Evolutionary conservation across 2,113 vertebrate genomes (phyloP).

Genomic region (Campylomormyrus numenius): DNA sequence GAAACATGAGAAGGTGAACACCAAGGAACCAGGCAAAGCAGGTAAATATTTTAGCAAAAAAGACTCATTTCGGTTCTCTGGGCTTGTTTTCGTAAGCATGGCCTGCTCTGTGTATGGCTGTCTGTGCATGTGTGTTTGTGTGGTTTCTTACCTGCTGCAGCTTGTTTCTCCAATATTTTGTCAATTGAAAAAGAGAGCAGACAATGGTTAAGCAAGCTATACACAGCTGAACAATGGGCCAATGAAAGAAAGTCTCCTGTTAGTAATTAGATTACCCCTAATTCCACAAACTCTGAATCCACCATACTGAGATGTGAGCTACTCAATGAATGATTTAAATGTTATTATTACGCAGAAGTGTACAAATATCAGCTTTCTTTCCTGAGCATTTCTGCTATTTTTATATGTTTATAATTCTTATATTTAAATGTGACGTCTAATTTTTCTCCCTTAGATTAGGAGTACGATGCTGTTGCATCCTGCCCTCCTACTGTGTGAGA

Average conservation of each 20-base stretch:
- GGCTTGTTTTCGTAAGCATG: not conserved
- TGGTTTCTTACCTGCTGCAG: constrained; percentile 37
- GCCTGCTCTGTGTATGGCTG: constrained; percentile 14
- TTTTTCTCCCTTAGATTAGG: not conserved
- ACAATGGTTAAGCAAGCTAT: not conserved
- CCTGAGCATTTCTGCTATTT: not conserved
- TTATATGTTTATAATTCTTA: not conserved
- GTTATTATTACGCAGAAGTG: not conserved
- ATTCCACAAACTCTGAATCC: not conserved
- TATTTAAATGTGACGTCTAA: not conserved
- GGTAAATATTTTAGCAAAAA: constrained; percentile 68
- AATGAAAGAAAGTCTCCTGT: constrained; percentile 17
- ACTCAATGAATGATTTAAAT: not conserved
- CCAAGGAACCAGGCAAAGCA: constrained; percentile 83
- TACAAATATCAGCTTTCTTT: not conserved
- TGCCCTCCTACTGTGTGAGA: not conserved
- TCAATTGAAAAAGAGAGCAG: constrained; percentile 15
- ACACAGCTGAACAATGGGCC: constrained; percentile 25
- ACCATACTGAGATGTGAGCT: not conserved
- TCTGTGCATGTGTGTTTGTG: constrained; percentile 24
- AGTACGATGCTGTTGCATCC: not conserved
- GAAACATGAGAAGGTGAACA: constrained; percentile 69
- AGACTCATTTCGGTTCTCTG: not conserved
- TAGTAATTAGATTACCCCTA: constrained; percentile 14
- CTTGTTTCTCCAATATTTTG: constrained; percentile 51